phyloP scores from a whole-genome alignment of 2,113 vertebrate genomes.

The Diphyllodes magnificus region DNA sequence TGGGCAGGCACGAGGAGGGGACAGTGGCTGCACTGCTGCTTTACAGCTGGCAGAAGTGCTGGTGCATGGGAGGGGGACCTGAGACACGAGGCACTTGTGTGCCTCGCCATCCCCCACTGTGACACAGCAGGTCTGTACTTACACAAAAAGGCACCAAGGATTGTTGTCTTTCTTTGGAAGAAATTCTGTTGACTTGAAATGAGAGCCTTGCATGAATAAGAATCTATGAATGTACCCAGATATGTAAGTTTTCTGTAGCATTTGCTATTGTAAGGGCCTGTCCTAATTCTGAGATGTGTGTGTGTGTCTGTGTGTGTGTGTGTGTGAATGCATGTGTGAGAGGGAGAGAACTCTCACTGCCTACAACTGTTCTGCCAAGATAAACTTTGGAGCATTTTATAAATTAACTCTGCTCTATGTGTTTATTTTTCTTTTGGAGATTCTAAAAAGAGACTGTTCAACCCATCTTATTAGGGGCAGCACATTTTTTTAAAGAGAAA shows the following conservation, averaged over 20 bases:
- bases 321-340: neutral
- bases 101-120: accelerated
- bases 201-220: neutral
- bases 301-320: neutral
- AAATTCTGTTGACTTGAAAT: neutral
- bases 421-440: slow-evolving; percentile 71
- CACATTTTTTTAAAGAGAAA: slow-evolving; percentile 44
- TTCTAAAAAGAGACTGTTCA: slow-evolving; percentile 68
- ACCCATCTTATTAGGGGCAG: slow-evolving; percentile 58
- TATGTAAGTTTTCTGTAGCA: neutral
- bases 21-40: accelerated
- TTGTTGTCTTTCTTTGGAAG: neutral
- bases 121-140: neutral
- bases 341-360: slow-evolving; percentile 54
- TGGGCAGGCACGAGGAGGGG: neutral
- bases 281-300: neutral
- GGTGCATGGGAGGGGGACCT: neutral
- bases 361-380: slow-evolving; percentile 61
- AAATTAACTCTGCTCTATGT: slow-evolving; percentile 71
- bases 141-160: neutral
- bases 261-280: slow-evolving; percentile 9
- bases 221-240: neutral
- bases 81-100: neutral
- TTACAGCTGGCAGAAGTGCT: neutral
- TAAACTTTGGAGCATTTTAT: slow-evolving; percentile 69